These are phyloP conservation scores for Marisa cornuarietis DNA, from an alignment of 1,140 invertebrate genomes.

Conservation along the genomic window DNA sequence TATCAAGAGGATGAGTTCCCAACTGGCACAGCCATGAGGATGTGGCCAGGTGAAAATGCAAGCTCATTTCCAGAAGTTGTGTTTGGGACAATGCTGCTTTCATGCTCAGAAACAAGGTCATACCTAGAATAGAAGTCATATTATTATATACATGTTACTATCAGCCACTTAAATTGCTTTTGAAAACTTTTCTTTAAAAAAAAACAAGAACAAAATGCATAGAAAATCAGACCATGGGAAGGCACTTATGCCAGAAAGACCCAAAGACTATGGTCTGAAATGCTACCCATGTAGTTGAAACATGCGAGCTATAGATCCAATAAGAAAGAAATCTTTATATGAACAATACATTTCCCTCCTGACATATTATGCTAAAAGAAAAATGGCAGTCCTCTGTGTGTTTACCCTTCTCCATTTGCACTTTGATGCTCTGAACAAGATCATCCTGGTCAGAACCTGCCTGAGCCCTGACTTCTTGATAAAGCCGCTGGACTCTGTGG, in stretches of 20 bases:
- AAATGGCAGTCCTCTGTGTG: background rate
- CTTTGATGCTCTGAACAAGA: constrained; percentile 72
- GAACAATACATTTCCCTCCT: no score
- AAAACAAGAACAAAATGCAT: no score
- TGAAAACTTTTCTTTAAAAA: no score
- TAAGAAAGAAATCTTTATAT: no score
- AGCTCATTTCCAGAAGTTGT: constrained; percentile 73
- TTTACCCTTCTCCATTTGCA: constrained; percentile 71
- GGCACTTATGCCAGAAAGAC: no score
- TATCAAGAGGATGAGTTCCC: constrained; percentile 64
- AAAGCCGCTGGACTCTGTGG: constrained; percentile 76
- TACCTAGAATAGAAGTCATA: constrained; percentile 41
- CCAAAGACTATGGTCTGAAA: no score
- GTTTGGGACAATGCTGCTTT: constrained; percentile 80
- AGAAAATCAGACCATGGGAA: no score
- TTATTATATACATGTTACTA: no score
- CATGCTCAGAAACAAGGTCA: constrained; percentile 64
- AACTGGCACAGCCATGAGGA: constrained; percentile 87
- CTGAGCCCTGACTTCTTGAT: constrained; percentile 70
- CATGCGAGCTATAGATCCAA: no score
- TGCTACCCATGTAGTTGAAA: no score
- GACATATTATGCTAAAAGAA: no score
- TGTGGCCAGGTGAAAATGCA: constrained; percentile 83
- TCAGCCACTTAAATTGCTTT: background rate
- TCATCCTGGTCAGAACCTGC: constrained; percentile 63